Base-by-base conservation (phyloP, 2,797 vertebrate species). In the Gephyroberyx darwinii region DNA sequence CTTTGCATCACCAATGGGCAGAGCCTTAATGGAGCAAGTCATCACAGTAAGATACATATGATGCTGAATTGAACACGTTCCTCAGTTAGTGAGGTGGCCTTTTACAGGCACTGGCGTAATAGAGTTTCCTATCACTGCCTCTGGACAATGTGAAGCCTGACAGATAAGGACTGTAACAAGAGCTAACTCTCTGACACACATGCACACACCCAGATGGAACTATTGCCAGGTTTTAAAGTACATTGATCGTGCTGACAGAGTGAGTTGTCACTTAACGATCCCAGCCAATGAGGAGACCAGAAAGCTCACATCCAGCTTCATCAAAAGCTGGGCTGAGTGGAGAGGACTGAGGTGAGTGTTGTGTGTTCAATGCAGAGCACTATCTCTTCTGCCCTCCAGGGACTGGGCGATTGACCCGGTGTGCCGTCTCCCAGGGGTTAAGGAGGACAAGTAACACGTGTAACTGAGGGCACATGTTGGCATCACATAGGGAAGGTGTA, bases 401-500 rank as follows among this genome's bases (percentile, higher is more conserved):
- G 75, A 75, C 72, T 70, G 79, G 79, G 72, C 76, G 78, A 89
- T 35, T 53, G 83, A 84, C 69, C 78, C 47, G 65, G 31, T 37
- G 64, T 67, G 26, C 45, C 80, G 67, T 65, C 58, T 78, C 65
- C 37, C 54, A 13, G 30, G 37, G 85, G 71, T 65, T 7, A 7
- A 71, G 74, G 39, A 33, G 37, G 48, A 54, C 39, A 10, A 47
- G 56, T 52, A 14, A 22, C 77, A 77, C 26, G 74, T 84, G 82
- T 53, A 13, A 55, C 48, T 1, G 19, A 52, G 16, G 54, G 14
- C 84, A 87, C 65, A 33, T 83, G 1, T 33, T 17, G 33, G 33
- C 51, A 53, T 9, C 4, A 26, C 20, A 8, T 31, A 43, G 19
- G 22, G 37, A 22, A 37, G 26, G 41, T 68, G 54, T 39, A 50